Percentiles rank a stretch among this genome's conserved stretches.
phyloP scores from a whole-genome alignment of 1,140 invertebrate genomes.

The Penaeus japonicus region DNA sequence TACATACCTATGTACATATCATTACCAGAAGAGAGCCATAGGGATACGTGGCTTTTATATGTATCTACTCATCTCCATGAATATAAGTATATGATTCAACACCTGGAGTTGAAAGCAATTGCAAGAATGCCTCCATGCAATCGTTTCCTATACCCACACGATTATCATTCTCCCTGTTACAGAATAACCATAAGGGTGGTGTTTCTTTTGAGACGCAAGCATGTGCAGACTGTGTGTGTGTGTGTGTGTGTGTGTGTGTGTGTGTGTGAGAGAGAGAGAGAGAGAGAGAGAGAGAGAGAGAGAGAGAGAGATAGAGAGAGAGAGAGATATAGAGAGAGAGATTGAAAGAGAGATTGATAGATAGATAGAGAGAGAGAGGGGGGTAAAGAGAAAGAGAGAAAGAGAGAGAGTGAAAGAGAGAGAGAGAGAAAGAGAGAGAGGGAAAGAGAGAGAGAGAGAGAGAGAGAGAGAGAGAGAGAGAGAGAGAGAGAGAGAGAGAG shows the following conservation, averaged over 20 bases:
- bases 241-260: background rate
- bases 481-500: constrained; percentile 17
- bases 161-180: too few relatives aligned
- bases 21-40: too few relatives aligned
- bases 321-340: background rate
- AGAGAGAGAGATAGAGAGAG: background rate
- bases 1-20: background rate
- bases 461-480: constrained; percentile 25
- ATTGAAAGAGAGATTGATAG: background rate
- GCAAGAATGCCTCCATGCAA: too few relatives aligned
- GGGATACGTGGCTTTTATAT: too few relatives aligned
- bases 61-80: too few relatives aligned
- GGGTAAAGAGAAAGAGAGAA: background rate
- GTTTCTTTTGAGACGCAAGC: too few relatives aligned
- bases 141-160: too few relatives aligned
- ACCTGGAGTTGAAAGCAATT: too few relatives aligned
- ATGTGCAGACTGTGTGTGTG: background rate
- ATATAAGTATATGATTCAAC: too few relatives aligned
- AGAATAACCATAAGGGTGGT: too few relatives aligned
- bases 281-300: background rate
- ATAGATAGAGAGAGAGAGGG: constrained; percentile 11
- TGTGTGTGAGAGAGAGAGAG: background rate
- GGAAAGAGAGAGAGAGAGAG: constrained; percentile 18
- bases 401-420: constrained; percentile 16
- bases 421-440: constrained; percentile 11